Conservation (phyloP, 2,888 invertebrate species). For the Pyrochroa serraticornis region DNA sequence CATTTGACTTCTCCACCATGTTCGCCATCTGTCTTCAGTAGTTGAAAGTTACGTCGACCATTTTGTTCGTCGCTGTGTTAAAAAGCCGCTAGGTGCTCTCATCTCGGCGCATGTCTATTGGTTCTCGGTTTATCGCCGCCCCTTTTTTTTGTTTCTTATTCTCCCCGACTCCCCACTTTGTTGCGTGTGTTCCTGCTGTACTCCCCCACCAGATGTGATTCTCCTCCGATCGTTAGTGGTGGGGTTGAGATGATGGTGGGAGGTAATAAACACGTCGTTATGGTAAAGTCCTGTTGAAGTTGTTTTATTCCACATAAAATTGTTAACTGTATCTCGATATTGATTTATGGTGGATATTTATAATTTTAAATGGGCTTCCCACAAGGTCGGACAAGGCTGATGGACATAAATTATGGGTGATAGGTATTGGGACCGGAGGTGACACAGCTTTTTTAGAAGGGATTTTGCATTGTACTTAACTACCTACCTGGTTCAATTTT, state of each 20-base stretch:
- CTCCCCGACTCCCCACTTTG: slow-evolving; percentile 36
- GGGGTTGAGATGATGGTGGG: slow-evolving; percentile 43
- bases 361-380: slow-evolving; percentile 42
- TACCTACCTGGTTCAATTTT: no score
- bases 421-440: slow-evolving; percentile 1
- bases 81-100: slow-evolving; percentile 55
- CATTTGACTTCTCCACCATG: background rate
- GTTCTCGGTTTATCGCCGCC: slow-evolving; percentile 53
- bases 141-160: slow-evolving; percentile 42
- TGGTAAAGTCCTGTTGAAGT: slow-evolving; percentile 58
- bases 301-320: slow-evolving; percentile 57
- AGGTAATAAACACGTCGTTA: slow-evolving; percentile 60
- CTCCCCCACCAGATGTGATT: slow-evolving; percentile 40
- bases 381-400: slow-evolving; percentile 20
- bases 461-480: no score
- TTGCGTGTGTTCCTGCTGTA: slow-evolving; percentile 31
- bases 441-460: slow-evolving; percentile 14
- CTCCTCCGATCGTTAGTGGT: slow-evolving; percentile 35
- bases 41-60: slow-evolving; percentile 59
- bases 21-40: slow-evolving; percentile 58
- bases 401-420: slow-evolving; percentile 9
- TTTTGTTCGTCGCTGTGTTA: slow-evolving; percentile 65
- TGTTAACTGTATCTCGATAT: slow-evolving; percentile 57
- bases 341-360: slow-evolving; percentile 51
- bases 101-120: slow-evolving; percentile 61